Percentiles rank a stretch among this genome's conserved stretches.
These are phyloP conservation scores for Achroia grisella DNA, from an alignment of 1,140 invertebrate species.

Conservation along the genomic window DNA sequence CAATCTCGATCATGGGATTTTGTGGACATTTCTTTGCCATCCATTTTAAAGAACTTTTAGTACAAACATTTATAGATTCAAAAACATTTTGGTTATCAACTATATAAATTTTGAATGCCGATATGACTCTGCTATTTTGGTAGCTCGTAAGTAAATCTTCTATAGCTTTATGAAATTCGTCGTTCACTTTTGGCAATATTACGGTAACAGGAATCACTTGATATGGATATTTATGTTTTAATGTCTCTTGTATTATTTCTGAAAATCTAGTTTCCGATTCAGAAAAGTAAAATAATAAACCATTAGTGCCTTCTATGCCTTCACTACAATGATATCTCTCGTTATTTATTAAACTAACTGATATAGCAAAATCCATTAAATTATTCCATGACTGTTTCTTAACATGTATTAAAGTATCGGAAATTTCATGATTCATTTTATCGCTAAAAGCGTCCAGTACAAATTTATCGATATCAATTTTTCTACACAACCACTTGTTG, in stretches of 20 bases:
- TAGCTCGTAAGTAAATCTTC: slow-evolving; percentile 27
- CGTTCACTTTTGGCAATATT: slow-evolving; percentile 31
- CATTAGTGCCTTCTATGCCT: slow-evolving; percentile 60
- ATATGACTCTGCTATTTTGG: slow-evolving; percentile 44
- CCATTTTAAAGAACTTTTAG: slow-evolving; percentile 75
- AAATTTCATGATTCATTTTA: slow-evolving; percentile 31
- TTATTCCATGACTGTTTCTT: slow-evolving; percentile 64
- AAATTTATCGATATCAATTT: slow-evolving; percentile 53
- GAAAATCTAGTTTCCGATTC: slow-evolving; percentile 39
- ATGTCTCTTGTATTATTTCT: slow-evolving; percentile 54
- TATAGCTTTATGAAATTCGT: slow-evolving; percentile 19
- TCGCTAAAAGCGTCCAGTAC: slow-evolving; percentile 50
- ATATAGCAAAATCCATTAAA: slow-evolving; percentile 63
- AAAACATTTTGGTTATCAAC: slow-evolving; percentile 38
- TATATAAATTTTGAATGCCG: slow-evolving; percentile 49
- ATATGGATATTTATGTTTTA: slow-evolving; percentile 60
- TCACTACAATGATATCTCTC: slow-evolving; percentile 35
- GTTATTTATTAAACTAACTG: slow-evolving; percentile 44
- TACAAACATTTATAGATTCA: slow-evolving; percentile 39
- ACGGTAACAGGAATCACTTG: slow-evolving; percentile 56
- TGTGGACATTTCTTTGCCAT: slow-evolving; percentile 73
- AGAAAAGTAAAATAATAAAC: slow-evolving; percentile 52
- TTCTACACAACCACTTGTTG: slow-evolving; percentile 47
- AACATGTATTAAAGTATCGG: slow-evolving; percentile 50
- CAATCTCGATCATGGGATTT: slow-evolving; percentile 74